Evolutionary conservation across 1,140 invertebrate species (phyloP).

Genomic region (Hylaeus anthracinus): DNA sequence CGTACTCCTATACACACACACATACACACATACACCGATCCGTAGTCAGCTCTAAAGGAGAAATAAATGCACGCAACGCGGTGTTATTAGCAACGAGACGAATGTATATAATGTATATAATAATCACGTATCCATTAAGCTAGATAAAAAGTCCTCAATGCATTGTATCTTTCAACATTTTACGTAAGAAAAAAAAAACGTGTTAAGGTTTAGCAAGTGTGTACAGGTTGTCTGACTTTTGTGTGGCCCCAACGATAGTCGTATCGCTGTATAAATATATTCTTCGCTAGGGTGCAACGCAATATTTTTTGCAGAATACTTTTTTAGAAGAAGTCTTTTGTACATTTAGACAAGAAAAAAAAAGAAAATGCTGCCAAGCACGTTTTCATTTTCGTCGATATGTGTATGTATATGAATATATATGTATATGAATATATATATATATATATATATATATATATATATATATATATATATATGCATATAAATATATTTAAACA

Average conservation of each 20-base stretch:
- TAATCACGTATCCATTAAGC: slow-evolving; percentile 69
- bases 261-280: slow-evolving; percentile 54
- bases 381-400: slow-evolving; percentile 10
- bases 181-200: slow-evolving; percentile 61
- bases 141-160: slow-evolving; percentile 64
- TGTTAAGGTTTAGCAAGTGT: slow-evolving; percentile 69
- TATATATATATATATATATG: too few relatives aligned
- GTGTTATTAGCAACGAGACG: slow-evolving; percentile 54
- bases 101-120: slow-evolving; percentile 79
- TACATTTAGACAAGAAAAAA: slow-evolving; percentile 27
- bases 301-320: slow-evolving; percentile 59
- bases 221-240: slow-evolving; percentile 61
- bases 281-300: slow-evolving; percentile 38
- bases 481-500: too few relatives aligned
- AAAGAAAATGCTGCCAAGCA: neutral
- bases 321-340: slow-evolving; percentile 39
- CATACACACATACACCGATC: slow-evolving; percentile 48
- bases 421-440: too few relatives aligned
- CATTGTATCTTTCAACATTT: slow-evolving; percentile 76
- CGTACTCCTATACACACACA: slow-evolving; percentile 30
- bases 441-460: too few relatives aligned
- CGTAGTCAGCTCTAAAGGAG: slow-evolving; percentile 58
- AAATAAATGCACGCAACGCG: slow-evolving; percentile 61
- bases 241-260: slow-evolving; percentile 64
- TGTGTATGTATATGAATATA: neutral